These are phyloP conservation scores for Tachuris rubrigastra DNA, from an alignment of 2,113 vertebrate species.

Conservation along the genomic window DNA sequence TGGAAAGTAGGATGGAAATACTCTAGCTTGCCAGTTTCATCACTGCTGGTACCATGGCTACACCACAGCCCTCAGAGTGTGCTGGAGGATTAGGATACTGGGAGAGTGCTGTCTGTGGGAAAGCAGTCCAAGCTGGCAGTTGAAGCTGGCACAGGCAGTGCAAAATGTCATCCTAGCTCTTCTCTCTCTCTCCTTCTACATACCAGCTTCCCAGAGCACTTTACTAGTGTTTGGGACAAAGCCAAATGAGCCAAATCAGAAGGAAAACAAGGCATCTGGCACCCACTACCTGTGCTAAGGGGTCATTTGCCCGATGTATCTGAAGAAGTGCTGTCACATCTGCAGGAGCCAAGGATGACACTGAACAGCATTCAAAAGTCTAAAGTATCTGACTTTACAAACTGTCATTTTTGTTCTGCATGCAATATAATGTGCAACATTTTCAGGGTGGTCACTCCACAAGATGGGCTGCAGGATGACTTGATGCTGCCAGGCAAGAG, in stretches of 20 bases:
- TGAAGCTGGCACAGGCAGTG: conserved; percentile 5
- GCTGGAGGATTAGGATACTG: background rate
- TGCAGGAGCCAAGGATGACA: background rate
- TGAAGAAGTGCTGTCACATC: background rate
- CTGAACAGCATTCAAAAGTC: background rate
- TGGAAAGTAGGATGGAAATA: conserved; percentile 54
- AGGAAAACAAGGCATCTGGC: background rate
- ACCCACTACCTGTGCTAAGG: background rate
- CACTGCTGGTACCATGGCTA: background rate
- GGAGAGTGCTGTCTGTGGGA: conserved; percentile 20
- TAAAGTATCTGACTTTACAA: background rate
- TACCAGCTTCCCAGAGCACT: background rate
- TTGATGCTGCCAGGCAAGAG: background rate
- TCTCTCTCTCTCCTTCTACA: background rate
- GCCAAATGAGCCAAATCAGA: background rate
- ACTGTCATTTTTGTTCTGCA: rapidly evolving
- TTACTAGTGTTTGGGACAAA: background rate
- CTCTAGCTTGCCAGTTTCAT: background rate
- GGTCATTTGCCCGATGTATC: background rate
- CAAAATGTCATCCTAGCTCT: conserved; percentile 14
- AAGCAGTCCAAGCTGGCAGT: background rate
- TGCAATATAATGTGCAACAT: background rate
- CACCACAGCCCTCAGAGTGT: conserved; percentile 9
- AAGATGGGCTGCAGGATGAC: background rate
- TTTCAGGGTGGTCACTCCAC: background rate